These are phyloP conservation scores for Pecten maximus DNA, from an alignment of 2,888 invertebrate species.

Conservation along the genomic window DNA sequence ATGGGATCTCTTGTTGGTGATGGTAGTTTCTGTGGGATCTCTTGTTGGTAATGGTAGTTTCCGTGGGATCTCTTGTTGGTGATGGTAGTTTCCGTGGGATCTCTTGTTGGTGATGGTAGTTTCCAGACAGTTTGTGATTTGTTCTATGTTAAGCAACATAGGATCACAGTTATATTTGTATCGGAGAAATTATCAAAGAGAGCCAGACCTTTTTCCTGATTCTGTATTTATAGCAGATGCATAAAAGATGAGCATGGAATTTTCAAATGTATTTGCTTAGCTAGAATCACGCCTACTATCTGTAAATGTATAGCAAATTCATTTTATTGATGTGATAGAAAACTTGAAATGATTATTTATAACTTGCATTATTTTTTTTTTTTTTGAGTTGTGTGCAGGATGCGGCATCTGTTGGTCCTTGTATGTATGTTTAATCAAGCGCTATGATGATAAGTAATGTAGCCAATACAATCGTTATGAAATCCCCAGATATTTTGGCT, in stretches of 20 bases:
- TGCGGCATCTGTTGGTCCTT: not conserved
- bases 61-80: too few relatives aligned
- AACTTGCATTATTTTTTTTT: not conserved
- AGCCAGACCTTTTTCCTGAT: too few relatives aligned
- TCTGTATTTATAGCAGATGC: not conserved
- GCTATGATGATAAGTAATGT: not conserved
- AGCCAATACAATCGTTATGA: not conserved
- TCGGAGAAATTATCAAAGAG: too few relatives aligned
- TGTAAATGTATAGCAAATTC: not conserved
- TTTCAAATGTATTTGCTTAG: not conserved
- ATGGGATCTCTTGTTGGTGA: too few relatives aligned
- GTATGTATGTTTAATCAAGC: not conserved
- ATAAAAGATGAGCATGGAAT: not conserved
- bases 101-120: too few relatives aligned
- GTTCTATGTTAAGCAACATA: too few relatives aligned
- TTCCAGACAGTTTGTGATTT: too few relatives aligned
- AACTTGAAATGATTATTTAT: not conserved
- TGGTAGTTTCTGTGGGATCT: too few relatives aligned
- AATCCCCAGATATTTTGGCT: not conserved
- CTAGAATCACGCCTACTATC: not conserved
- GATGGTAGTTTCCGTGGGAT: too few relatives aligned
- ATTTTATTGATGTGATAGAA: not conserved
- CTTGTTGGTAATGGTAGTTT: too few relatives aligned
- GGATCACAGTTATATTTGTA: too few relatives aligned
- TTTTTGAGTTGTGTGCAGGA: not conserved